These are phyloP conservation scores for Chrysolina americana DNA, from an alignment of 2,888 invertebrate genomes.

Conservation along the genomic window DNA sequence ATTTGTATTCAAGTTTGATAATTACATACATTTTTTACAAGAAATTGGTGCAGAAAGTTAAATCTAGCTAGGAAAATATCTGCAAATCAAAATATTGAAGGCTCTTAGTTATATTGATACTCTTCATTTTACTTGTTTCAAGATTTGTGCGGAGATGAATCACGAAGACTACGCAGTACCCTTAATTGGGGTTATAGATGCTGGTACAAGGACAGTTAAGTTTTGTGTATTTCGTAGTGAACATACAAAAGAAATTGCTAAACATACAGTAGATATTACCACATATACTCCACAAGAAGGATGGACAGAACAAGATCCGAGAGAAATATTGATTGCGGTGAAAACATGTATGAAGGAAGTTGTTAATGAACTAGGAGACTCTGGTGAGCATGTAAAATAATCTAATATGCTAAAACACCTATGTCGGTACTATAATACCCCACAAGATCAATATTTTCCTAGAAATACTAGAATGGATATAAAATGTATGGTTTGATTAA, in stretches of 20 bases:
- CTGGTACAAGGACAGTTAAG: slow-evolving; percentile 88
- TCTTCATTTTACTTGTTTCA: slow-evolving; percentile 23
- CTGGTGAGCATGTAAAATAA: slow-evolving; percentile 68
- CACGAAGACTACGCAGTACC: slow-evolving; percentile 24
- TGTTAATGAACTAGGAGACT: slow-evolving; percentile 74
- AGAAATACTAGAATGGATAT: too few relatives aligned
- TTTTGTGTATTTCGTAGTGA: slow-evolving; percentile 83
- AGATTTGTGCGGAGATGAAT: slow-evolving; percentile 28
- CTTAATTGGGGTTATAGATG: slow-evolving; percentile 92
- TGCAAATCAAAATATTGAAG: background rate
- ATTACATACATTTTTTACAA: background rate
- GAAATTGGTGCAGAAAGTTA: background rate
- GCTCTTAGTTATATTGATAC: background rate
- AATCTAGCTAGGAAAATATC: background rate
- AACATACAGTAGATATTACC: slow-evolving; percentile 86
- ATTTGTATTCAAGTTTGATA: background rate
- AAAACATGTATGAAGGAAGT: slow-evolving; percentile 84
- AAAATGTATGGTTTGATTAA: too few relatives aligned
- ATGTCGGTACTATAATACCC: background rate
- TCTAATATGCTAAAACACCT: background rate
- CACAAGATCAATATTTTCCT: too few relatives aligned
- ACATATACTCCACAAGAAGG: slow-evolving; percentile 88
- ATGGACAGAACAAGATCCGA: slow-evolving; percentile 95
- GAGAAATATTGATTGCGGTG: slow-evolving; percentile 87
- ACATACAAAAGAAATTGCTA: slow-evolving; percentile 83